Conservation (phyloP, 2,113 vertebrate genomes). For the Cyanoliseus patagonus region DNA sequence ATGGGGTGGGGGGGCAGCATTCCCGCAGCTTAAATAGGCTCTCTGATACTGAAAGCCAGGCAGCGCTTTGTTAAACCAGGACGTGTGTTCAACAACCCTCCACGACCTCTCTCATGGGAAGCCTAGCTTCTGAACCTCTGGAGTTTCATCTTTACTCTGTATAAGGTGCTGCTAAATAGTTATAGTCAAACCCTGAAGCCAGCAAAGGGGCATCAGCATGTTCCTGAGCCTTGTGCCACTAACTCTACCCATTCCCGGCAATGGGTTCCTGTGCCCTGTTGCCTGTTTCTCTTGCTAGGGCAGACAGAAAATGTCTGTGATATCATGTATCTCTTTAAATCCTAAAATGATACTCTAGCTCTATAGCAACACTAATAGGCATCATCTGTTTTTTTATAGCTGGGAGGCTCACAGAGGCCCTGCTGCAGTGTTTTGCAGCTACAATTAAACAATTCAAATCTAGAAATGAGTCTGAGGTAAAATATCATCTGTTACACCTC, state of each 20-base stretch:
- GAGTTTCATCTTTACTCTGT: background rate
- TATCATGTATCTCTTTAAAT: background rate
- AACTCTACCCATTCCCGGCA: background rate
- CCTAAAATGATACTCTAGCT: conserved; percentile 8
- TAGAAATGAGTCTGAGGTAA: background rate
- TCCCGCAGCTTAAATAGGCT: background rate
- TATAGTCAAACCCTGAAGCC: background rate
- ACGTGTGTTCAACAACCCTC: background rate
- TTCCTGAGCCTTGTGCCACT: background rate
- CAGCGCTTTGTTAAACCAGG: background rate
- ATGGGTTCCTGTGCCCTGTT: rapidly evolving
- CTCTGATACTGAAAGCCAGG: background rate
- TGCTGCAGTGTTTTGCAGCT: background rate
- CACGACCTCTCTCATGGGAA: background rate
- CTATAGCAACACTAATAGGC: conserved; percentile 40
- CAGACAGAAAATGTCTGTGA: background rate
- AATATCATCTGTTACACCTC: background rate
- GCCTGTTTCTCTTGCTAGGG: background rate
- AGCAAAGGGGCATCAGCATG: background rate
- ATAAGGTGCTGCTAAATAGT: background rate
- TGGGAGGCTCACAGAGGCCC: background rate
- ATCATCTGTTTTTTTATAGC: background rate
- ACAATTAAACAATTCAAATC: background rate
- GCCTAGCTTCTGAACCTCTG: background rate
- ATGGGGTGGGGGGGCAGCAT: no score